Conservation (phyloP, 2,113 vertebrate genomes). For the Chaetodon trifascialis region DNA sequence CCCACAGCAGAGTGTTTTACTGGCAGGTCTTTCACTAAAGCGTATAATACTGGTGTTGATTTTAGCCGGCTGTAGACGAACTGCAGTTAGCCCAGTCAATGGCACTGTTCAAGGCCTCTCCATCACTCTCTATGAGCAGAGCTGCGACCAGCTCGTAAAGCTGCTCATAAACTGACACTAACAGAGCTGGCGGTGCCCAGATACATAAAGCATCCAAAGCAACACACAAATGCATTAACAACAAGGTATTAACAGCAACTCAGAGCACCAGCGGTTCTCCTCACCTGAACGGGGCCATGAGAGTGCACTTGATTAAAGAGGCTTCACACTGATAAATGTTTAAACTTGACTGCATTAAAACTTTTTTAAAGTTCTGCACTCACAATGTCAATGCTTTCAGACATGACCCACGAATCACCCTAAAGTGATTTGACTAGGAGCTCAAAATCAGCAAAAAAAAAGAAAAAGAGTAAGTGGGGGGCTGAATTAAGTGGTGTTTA, state of each 20-base stretch:
- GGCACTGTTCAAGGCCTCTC: slow-evolving; percentile 75
- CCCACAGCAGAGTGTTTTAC: slow-evolving; percentile 70
- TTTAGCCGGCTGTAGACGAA: slow-evolving; percentile 72
- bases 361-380: slow-evolving; percentile 50
- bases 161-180: slow-evolving; percentile 72
- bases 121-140: slow-evolving; percentile 70
- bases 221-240: slow-evolving; percentile 40
- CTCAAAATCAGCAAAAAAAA: slow-evolving; percentile 34
- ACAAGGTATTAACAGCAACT: slow-evolving; percentile 32
- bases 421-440: slow-evolving; percentile 32
- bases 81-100: slow-evolving; percentile 73
- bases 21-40: slow-evolving; percentile 73
- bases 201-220: slow-evolving; percentile 59
- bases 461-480: not conserved
- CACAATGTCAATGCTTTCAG: slow-evolving; percentile 21
- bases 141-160: slow-evolving; percentile 76
- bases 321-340: slow-evolving; percentile 45
- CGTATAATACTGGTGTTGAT: slow-evolving; percentile 81
- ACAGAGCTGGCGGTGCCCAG: slow-evolving; percentile 54
- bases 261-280: slow-evolving; percentile 6
- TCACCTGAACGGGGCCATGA: slow-evolving; percentile 28
- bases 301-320: slow-evolving; percentile 31
- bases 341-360: slow-evolving; percentile 30
- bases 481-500: slow-evolving; percentile 51
- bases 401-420: slow-evolving; percentile 60